phyloP scores from a whole-genome alignment of 2,797 vertebrate genomes.

The Enteromius treurensis region DNA sequence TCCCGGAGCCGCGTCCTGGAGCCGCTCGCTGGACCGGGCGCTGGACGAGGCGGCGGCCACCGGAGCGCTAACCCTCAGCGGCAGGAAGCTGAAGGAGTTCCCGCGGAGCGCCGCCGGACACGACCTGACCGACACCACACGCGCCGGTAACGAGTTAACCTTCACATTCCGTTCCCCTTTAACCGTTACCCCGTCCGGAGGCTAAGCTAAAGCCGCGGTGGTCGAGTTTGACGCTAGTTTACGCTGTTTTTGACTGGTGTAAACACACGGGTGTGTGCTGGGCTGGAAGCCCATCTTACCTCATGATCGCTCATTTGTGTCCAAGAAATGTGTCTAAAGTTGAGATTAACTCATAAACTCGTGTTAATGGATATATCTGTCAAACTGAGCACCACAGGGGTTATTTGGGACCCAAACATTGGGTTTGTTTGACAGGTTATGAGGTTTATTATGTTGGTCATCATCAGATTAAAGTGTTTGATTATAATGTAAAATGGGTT shows the following conservation, averaged over 20 bases:
- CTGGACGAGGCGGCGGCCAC: slow-evolving; percentile 92
- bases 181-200: neutral
- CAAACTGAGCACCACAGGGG: neutral
- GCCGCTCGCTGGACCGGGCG: slow-evolving; percentile 90
- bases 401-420: neutral
- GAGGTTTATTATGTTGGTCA: neutral
- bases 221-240: slow-evolving; percentile 10
- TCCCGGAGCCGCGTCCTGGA: slow-evolving; percentile 84
- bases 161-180: neutral
- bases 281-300: neutral
- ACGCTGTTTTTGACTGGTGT: neutral
- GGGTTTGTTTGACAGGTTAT: slow-evolving; percentile 6
- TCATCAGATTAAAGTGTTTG: neutral
- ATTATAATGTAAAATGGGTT: neutral
- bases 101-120: slow-evolving; percentile 90
- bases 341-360: neutral
- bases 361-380: neutral
- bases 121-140: slow-evolving; percentile 95
- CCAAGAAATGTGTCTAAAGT: neutral
- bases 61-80: slow-evolving; percentile 90
- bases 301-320: neutral
- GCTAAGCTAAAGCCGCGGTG: neutral
- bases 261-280: slow-evolving; percentile 36
- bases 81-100: slow-evolving; percentile 98
- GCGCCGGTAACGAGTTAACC: slow-evolving; percentile 82